Evolutionary conservation across 2,113 vertebrate species (phyloP).

Genomic region (Thalassoma bifasciatum): DNA sequence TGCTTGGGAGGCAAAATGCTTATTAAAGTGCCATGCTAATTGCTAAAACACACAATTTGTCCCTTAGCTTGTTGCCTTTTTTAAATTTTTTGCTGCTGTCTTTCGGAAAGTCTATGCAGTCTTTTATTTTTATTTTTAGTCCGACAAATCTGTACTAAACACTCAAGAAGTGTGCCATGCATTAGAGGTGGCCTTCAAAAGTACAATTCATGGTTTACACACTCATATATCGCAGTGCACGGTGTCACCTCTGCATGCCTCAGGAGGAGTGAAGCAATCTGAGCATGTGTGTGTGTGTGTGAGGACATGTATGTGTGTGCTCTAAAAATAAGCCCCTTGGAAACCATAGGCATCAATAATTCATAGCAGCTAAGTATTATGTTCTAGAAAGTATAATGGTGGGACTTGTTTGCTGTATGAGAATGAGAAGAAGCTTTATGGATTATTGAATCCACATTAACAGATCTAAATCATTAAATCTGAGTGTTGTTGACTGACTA

Average conservation of each 20-base stretch:
- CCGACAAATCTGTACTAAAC: too few species aligned
- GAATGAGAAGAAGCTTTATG: slow-evolving; percentile 15
- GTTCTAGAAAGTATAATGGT: slow-evolving; percentile 61
- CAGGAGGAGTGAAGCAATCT: slow-evolving; percentile 32
- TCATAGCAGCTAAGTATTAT: slow-evolving; percentile 69
- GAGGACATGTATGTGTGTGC: neutral
- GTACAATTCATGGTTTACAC: too few species aligned
- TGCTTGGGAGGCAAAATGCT: too few species aligned
- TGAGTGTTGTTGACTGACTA: neutral
- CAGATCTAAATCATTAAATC: too few species aligned
- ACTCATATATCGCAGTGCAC: neutral
- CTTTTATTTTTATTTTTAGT: too few species aligned
- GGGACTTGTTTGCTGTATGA: slow-evolving; percentile 17
- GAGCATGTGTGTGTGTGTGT: slow-evolving; percentile 9
- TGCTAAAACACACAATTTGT: too few species aligned
- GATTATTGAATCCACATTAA: neutral
- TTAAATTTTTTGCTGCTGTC: too few species aligned
- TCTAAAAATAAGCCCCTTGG: slow-evolving; percentile 66
- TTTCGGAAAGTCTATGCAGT: too few species aligned
- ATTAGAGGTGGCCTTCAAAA: too few species aligned
- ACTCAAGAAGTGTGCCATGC: too few species aligned
- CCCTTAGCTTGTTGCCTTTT: too few species aligned
- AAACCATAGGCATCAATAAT: slow-evolving; percentile 73
- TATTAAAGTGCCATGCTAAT: too few species aligned
- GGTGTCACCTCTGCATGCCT: slow-evolving; percentile 25